Evolutionary conservation across 2,113 vertebrate genomes (phyloP).

Genomic region (Oreotrochilus melanogaster): DNA sequence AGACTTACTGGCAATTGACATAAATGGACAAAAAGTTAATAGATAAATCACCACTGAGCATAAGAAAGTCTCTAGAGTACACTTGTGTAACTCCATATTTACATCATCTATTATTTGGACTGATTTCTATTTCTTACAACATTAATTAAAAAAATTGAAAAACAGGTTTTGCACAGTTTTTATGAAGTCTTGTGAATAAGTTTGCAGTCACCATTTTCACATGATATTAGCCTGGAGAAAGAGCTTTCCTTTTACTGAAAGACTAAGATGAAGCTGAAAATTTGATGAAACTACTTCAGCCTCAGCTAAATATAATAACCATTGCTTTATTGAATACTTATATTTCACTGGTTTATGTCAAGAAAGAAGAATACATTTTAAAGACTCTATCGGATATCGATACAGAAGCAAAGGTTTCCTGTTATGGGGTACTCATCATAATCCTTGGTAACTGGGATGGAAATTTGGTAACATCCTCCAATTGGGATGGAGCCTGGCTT

Average conservation of each 20-base stretch:
- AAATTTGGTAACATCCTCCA: too few relatives aligned
- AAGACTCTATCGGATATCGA: not conserved
- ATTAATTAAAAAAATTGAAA: not conserved
- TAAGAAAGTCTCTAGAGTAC: slow-evolving; percentile 38
- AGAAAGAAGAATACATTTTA: not conserved
- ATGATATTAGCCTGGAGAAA: not conserved
- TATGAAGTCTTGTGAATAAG: not conserved
- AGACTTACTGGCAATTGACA: slow-evolving; percentile 64
- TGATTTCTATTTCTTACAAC: not conserved
- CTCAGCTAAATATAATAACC: not conserved
- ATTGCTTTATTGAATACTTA: not conserved
- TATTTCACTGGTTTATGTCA: not conserved
- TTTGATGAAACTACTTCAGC: not conserved
- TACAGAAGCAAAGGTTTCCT: not conserved
- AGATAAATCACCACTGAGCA: slow-evolving; percentile 58
- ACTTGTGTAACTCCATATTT: slow-evolving; percentile 54
- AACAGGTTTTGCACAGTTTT: not conserved
- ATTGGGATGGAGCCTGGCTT: not conserved
- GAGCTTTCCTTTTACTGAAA: not conserved
- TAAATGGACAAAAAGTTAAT: slow-evolving; percentile 60
- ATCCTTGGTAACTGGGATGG: not conserved
- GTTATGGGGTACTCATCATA: not conserved
- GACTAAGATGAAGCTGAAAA: slow-evolving; percentile 27
- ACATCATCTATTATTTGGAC: slow-evolving; percentile 41
- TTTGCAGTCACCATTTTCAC: slow-evolving; percentile 34